These are phyloP conservation scores for Cosmopolites sordidus DNA, from an alignment of 2,888 invertebrate species.

Conservation along the genomic window DNA sequence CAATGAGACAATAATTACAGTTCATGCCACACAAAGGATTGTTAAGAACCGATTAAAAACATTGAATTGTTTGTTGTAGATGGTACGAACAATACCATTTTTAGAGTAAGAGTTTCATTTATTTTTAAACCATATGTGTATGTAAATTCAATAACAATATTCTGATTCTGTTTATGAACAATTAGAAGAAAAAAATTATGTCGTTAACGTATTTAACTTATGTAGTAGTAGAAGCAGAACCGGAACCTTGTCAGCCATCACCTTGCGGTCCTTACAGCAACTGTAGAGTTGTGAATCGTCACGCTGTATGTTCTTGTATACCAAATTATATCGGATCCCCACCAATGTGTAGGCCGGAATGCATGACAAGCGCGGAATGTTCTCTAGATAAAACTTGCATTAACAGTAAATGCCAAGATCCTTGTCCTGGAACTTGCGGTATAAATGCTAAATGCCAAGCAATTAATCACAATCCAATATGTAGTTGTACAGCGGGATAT, in stretches of 20 bases:
- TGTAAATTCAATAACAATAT: too few relatives aligned
- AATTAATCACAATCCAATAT: constrained; percentile 75
- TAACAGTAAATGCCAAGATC: constrained; percentile 69
- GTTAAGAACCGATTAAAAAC: too few relatives aligned
- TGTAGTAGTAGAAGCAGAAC: constrained; percentile 41
- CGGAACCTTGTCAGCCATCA: constrained; percentile 67
- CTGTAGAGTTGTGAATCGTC: constrained; percentile 66
- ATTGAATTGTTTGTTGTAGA: too few relatives aligned
- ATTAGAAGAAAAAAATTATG: too few relatives aligned
- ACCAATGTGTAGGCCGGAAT: constrained; percentile 72
- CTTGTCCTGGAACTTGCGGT: constrained; percentile 74
- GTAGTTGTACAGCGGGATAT: constrained; percentile 68
- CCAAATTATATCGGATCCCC: constrained; percentile 71
- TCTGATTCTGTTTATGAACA: too few relatives aligned
- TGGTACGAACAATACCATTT: too few relatives aligned
- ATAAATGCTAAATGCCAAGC: constrained; percentile 68
- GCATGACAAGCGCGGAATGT: constrained; percentile 73
- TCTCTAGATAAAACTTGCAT: constrained; percentile 69
- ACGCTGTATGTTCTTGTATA: constrained; percentile 76
- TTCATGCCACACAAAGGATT: too few relatives aligned
- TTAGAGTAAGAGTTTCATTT: too few relatives aligned
- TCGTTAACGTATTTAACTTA: too few relatives aligned
- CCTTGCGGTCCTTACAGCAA: constrained; percentile 76
- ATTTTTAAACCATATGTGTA: too few relatives aligned
- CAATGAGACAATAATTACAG: too few relatives aligned